phyloP scores from a whole-genome alignment of 2,113 vertebrate genomes.

The Anthoscopus minutus region DNA sequence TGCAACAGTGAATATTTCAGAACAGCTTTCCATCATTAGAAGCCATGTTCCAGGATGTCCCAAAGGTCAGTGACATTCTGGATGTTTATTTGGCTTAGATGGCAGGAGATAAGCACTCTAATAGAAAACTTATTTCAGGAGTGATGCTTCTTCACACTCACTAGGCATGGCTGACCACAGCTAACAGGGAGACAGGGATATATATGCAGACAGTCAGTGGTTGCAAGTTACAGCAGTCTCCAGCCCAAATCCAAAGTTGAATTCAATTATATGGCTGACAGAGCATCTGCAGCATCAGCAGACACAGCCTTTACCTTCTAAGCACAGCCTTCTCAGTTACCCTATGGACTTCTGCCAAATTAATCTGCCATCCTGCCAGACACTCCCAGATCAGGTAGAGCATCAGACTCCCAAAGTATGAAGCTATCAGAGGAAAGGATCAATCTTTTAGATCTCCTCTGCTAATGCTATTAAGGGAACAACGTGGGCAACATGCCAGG shows the following conservation, averaged over 20 bases:
- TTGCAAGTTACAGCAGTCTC: background rate
- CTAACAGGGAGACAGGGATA: background rate
- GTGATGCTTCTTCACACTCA: background rate
- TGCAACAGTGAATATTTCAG: background rate
- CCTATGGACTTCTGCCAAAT: background rate
- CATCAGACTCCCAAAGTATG: background rate
- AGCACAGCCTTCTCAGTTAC: background rate
- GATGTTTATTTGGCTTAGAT: conserved; percentile 7
- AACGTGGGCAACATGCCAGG: background rate
- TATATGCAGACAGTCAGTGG: background rate
- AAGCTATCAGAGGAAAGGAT: conserved; percentile 24
- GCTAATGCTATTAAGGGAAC: background rate
- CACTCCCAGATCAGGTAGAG: conserved; percentile 31
- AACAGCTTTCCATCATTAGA: conserved; percentile 1
- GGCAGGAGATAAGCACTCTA: background rate
- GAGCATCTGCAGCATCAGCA: conserved; percentile 34
- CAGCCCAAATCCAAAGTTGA: background rate
- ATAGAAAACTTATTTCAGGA: background rate
- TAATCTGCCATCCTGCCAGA: background rate
- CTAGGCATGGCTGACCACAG: background rate
- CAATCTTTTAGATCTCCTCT: conserved; percentile 22
- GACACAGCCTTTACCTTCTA: background rate
- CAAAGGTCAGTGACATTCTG: background rate
- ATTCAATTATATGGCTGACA: background rate
- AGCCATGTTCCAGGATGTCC: background rate